phyloP scores from a whole-genome alignment of 2,888 invertebrate species.

The Panopea generosa region DNA sequence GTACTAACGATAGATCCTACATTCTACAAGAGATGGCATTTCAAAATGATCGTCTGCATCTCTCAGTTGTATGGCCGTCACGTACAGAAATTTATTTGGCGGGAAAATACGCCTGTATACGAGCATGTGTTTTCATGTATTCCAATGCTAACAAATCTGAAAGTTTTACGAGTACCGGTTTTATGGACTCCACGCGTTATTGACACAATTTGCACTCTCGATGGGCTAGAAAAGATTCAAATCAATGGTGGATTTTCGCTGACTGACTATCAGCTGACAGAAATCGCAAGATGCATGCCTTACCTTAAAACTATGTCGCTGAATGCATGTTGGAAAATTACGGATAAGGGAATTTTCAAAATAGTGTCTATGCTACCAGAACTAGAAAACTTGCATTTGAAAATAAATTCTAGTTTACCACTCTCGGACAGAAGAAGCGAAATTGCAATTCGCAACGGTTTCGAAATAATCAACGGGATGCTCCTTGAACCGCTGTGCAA shows the following conservation, averaged over 20 bases:
- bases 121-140: constrained; percentile 73
- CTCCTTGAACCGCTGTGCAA: constrained; percentile 48
- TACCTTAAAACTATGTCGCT: constrained; percentile 69
- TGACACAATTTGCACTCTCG: constrained; percentile 64
- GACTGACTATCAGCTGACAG: constrained; percentile 67
- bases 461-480: constrained; percentile 59
- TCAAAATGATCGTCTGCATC: constrained; percentile 69
- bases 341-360: constrained; percentile 62
- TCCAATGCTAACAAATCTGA: constrained; percentile 65
- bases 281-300: constrained; percentile 66
- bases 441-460: constrained; percentile 71
- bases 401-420: constrained; percentile 74
- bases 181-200: constrained; percentile 74
- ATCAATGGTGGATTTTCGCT: constrained; percentile 76
- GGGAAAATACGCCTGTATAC: constrained; percentile 74
- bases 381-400: constrained; percentile 70
- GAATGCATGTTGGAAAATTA: constrained; percentile 76
- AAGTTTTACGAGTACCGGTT: constrained; percentile 72
- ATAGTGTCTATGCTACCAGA: constrained; percentile 60
- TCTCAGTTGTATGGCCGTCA: constrained; percentile 73
- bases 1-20: constrained; percentile 69
- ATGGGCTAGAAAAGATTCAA: constrained; percentile 69
- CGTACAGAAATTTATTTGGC: constrained; percentile 74
- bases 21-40: constrained; percentile 66
- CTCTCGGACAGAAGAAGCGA: constrained; percentile 72